phyloP scores from a whole-genome alignment of 2,797 vertebrate genomes.

The Microctenopoma steveboyesi region DNA sequence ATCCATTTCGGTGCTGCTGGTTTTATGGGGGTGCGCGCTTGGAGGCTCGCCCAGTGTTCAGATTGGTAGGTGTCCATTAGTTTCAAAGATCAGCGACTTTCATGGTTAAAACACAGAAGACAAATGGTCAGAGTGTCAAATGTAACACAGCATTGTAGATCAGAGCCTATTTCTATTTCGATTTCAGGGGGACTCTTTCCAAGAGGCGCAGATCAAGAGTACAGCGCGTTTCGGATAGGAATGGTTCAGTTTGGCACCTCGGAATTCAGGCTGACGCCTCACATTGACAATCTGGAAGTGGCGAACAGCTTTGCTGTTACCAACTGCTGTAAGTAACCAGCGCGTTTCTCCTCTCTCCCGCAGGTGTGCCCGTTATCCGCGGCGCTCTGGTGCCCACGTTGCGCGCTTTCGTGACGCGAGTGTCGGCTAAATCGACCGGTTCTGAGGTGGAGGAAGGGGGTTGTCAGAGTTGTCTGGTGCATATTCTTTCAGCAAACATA shows the following conservation, averaged over 20 bases:
- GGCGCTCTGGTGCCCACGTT: background rate
- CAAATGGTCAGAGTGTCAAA: background rate
- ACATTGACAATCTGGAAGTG: slow-evolving; percentile 99
- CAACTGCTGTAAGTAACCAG: slow-evolving; percentile 94
- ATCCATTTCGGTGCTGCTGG: slow-evolving; percentile 89
- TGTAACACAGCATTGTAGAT: slow-evolving; percentile 2
- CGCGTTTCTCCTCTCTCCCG: background rate
- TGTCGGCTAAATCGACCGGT: background rate
- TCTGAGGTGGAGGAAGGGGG: background rate
- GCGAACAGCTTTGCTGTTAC: slow-evolving; percentile 99
- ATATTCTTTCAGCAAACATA: slow-evolving; percentile 32
- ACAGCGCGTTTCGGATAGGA: slow-evolving; percentile 98
- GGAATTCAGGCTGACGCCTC: slow-evolving; percentile 96
- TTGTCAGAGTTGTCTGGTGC: slow-evolving; percentile 29
- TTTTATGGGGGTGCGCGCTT: slow-evolving; percentile 91
- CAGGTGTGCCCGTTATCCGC: background rate
- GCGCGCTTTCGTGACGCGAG: background rate
- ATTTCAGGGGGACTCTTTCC: slow-evolving; percentile 95
- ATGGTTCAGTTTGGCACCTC: slow-evolving; percentile 97
- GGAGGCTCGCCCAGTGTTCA: slow-evolving; percentile 95
- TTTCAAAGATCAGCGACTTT: slow-evolving; percentile 2
- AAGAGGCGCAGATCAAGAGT: slow-evolving; percentile 98
- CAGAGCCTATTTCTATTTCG: slow-evolving; percentile 29
- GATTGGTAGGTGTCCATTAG: slow-evolving; percentile 87
- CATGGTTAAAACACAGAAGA: background rate